These are phyloP conservation scores for Ceyx cyanopectus DNA, from an alignment of 2,113 vertebrate species.

Conservation along the genomic window DNA sequence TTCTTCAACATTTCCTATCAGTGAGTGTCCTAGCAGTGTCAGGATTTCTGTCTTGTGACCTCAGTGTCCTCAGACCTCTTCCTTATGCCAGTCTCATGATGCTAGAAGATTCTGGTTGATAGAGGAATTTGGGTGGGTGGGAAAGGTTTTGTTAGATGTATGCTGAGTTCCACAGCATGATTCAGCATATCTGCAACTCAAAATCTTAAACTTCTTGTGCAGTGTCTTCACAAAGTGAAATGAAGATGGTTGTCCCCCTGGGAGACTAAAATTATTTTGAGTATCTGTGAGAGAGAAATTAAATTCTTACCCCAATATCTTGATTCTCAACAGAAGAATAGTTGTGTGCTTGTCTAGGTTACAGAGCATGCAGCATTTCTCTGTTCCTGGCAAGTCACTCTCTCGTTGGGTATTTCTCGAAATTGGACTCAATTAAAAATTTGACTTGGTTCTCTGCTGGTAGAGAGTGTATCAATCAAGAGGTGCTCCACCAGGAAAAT, in stretches of 20 bases:
- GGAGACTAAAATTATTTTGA: too few species aligned
- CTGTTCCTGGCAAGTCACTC: background rate
- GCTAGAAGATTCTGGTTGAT: background rate
- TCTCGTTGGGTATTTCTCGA: background rate
- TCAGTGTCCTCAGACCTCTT: background rate
- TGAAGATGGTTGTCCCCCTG: background rate
- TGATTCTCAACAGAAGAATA: background rate
- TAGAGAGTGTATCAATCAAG: background rate
- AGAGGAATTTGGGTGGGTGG: background rate
- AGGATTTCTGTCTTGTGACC: background rate
- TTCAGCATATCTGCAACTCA: background rate
- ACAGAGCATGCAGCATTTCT: background rate
- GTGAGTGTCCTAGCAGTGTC: background rate
- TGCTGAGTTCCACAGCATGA: background rate
- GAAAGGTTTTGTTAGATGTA: background rate
- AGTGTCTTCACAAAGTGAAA: background rate
- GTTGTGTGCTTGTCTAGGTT: background rate
- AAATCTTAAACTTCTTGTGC: background rate
- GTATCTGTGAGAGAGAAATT: too few species aligned
- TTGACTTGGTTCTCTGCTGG: background rate
- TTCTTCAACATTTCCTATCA: background rate
- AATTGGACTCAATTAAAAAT: background rate
- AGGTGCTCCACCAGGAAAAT: background rate
- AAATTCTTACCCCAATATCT: too few species aligned
- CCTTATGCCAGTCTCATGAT: background rate